Conservation (phyloP, 2,797 vertebrate species). For the Siniperca undulata region DNA sequence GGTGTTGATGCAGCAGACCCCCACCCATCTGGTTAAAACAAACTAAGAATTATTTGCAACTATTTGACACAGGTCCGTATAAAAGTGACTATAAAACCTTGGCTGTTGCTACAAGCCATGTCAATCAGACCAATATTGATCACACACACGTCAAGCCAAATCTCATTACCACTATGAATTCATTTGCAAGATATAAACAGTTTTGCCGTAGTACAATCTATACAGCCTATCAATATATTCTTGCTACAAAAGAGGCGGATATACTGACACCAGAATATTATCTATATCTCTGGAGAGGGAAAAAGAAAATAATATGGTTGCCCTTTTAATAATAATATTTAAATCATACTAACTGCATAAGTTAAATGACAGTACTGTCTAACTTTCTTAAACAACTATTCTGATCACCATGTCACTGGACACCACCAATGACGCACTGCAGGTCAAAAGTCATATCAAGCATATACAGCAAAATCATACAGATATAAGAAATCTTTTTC, state of each 20-base stretch:
- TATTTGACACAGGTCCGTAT: conserved; percentile 65
- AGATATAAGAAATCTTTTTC: conserved; percentile 52
- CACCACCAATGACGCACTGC: conserved; percentile 76
- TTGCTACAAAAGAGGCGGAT: conserved; percentile 76
- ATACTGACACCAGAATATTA: conserved; percentile 69
- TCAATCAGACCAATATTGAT: conserved; percentile 56
- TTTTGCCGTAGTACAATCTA: conserved; percentile 70
- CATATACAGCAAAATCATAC: conserved; percentile 78
- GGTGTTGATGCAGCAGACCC: neutral
- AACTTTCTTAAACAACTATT: conserved; percentile 66
- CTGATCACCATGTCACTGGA: conserved; percentile 72
- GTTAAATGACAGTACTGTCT: conserved; percentile 63
- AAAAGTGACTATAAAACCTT: conserved; percentile 57
- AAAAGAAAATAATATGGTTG: conserved; percentile 39
- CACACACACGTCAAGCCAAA: conserved; percentile 64
- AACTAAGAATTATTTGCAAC: conserved; percentile 57
- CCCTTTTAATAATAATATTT: conserved; percentile 56
- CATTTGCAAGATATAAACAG: conserved; percentile 71
- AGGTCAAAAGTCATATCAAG: conserved; percentile 74
- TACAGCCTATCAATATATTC: conserved; percentile 73
- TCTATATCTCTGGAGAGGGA: conserved; percentile 51
- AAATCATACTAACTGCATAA: conserved; percentile 72
- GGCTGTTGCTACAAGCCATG: conserved; percentile 69
- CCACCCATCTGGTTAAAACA: conserved; percentile 9
- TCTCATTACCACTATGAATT: conserved; percentile 69